Percentiles rank a stretch among this genome's conserved stretches.
phyloP scores from a whole-genome alignment of 2,888 invertebrate species.

The Furcula furcula region DNA sequence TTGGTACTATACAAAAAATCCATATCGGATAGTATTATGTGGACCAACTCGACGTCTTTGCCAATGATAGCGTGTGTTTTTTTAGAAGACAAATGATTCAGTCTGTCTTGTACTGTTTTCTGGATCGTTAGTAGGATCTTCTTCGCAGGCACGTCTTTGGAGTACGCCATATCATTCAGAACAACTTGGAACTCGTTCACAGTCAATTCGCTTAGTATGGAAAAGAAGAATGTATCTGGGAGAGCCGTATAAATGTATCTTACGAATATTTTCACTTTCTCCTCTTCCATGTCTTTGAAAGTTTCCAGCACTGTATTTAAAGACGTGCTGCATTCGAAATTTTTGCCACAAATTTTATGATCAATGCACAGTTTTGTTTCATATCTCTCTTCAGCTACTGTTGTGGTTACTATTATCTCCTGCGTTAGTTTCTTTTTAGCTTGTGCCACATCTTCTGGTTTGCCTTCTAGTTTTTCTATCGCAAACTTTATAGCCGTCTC shows the following conservation, averaged over 20 bases:
- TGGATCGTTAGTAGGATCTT: conserved; percentile 42
- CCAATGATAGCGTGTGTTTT: conserved; percentile 24
- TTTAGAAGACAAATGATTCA: conserved; percentile 24
- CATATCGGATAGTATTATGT: conserved; percentile 59
- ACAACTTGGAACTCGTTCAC: conserved; percentile 50
- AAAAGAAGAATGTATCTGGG: conserved; percentile 41
- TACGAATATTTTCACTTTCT: conserved; percentile 34
- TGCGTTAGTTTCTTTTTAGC: conserved; percentile 39
- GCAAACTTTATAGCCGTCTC: conserved; percentile 35
- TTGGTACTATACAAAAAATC: conserved; percentile 50
- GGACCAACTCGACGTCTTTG: conserved; percentile 46
- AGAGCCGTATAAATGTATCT: conserved; percentile 17
- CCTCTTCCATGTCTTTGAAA: conserved; percentile 33
- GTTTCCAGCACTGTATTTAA: conserved; percentile 38
- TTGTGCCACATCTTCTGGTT: conserved; percentile 19
- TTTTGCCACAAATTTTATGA: conserved; percentile 42
- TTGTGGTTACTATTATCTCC: conserved; percentile 40
- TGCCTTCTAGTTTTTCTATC: conserved; percentile 30
- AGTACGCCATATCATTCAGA: conserved; percentile 56
- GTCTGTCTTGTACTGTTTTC: conserved; percentile 40
- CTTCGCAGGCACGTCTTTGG: conserved; percentile 43
- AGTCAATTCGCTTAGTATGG: conserved; percentile 37
- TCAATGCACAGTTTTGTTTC: conserved; percentile 46
- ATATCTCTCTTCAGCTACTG: conserved; percentile 47
- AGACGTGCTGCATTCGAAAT: conserved; percentile 42